A percentile compares a stretch with the other conserved stretches of the same genome.
These are phyloP conservation scores for Scopus umbretta DNA, from an alignment of 2,113 vertebrate genomes.

Conservation along the genomic window DNA sequence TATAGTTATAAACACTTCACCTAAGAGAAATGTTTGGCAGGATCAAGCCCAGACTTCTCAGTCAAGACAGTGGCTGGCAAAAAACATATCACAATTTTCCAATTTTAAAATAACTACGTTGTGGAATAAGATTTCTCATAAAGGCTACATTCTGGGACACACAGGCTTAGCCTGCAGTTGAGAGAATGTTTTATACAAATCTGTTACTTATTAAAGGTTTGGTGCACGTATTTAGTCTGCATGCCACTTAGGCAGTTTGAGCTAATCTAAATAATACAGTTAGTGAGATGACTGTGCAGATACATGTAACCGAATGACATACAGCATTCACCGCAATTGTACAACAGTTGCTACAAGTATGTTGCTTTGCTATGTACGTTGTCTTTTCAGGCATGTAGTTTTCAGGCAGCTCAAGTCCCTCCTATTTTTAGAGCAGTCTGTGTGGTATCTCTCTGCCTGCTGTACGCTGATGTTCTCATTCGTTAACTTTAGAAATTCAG, in stretches of 20 bases:
- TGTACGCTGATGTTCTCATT: neutral
- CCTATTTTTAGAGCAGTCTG: neutral
- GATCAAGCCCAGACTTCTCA: neutral
- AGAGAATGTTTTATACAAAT: neutral
- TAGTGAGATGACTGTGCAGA: neutral
- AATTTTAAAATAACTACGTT: neutral
- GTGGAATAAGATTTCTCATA: slow-evolving; percentile 5
- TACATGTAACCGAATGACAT: neutral
- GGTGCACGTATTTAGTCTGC: neutral
- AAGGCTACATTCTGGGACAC: neutral
- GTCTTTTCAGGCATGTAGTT: neutral
- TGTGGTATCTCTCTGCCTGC: neutral
- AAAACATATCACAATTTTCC: neutral
- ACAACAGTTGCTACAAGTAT: neutral
- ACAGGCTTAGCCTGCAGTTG: neutral
- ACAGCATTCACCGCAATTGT: neutral
- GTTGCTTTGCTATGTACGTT: neutral
- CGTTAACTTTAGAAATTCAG: neutral
- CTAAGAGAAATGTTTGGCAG: neutral
- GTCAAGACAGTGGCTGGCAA: slow-evolving; percentile 14
- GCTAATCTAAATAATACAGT: neutral
- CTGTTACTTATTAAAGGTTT: slow-evolving; percentile 19
- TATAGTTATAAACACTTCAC: neutral
- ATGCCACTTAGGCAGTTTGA: neutral
- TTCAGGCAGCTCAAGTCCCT: neutral